A percentile compares a stretch with the other conserved stretches of the same genome.
These are phyloP conservation scores for Sabatieria punctata DNA, from an alignment of 2,888 invertebrate species.

Conservation along the genomic window DNA sequence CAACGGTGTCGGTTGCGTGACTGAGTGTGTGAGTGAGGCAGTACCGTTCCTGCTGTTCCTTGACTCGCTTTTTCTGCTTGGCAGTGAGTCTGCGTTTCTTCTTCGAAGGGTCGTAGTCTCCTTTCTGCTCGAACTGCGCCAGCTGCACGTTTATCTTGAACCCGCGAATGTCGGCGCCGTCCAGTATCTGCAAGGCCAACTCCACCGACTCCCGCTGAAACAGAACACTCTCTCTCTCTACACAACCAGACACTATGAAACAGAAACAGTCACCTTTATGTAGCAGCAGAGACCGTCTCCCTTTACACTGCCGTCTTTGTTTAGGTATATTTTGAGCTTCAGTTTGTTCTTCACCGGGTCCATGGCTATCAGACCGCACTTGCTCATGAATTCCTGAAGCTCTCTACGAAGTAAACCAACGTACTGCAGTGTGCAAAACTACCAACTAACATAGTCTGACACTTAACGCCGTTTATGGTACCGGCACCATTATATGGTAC, in stretches of 20 bases:
- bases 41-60: slow-evolving; percentile 60
- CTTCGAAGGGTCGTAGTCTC: slow-evolving; percentile 63
- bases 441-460: no score
- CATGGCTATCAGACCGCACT: slow-evolving; percentile 82
- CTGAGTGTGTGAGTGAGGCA: no score
- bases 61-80: slow-evolving; percentile 57
- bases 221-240: slow-evolving; percentile 5
- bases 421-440: no score
- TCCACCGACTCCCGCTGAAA: slow-evolving; percentile 71
- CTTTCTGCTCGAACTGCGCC: slow-evolving; percentile 80
- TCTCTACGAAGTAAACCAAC: no score
- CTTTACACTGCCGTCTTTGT: slow-evolving; percentile 61
- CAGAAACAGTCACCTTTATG: slow-evolving; percentile 51
- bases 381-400: slow-evolving; percentile 77
- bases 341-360: slow-evolving; percentile 56
- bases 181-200: slow-evolving; percentile 71
- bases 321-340: slow-evolving; percentile 78
- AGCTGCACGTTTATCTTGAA: slow-evolving; percentile 68
- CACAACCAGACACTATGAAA: slow-evolving; percentile 26
- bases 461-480: no score
- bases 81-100: slow-evolving; percentile 68
- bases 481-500: no score
- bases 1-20: no score
- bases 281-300: slow-evolving; percentile 93
- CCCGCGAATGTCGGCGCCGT: slow-evolving; percentile 63